These are phyloP conservation scores for Philypnodon macrostomus DNA, from an alignment of 2,797 vertebrate genomes.

Conservation along the genomic window DNA sequence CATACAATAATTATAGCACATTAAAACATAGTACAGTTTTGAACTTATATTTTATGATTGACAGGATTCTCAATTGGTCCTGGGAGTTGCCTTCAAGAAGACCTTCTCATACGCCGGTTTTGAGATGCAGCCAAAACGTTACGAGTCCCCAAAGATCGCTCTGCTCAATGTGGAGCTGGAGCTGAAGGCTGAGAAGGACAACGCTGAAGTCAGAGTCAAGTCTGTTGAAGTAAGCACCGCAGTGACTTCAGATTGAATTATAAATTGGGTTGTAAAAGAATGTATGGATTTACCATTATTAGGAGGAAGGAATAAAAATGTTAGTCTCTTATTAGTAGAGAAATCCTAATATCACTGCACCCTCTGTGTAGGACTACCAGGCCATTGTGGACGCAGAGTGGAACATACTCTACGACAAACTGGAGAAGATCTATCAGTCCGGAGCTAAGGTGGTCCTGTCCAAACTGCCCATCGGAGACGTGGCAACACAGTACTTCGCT, in stretches of 20 bases:
- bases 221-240: constrained; percentile 80
- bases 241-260: no score
- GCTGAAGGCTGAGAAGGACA: constrained; percentile 97
- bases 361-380: constrained; percentile 98
- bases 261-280: no score
- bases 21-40: neutral
- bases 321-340: no score
- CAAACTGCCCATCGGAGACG: constrained; percentile 93
- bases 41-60: neutral
- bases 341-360: neutral
- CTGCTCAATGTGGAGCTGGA: constrained; percentile 95
- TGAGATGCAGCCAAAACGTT: constrained; percentile 97
- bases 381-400: constrained; percentile 97
- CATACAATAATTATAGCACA: neutral
- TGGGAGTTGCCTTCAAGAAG: constrained; percentile 97
- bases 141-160: constrained; percentile 86
- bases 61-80: constrained; percentile 91
- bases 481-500: constrained; percentile 96
- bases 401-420: constrained; percentile 96
- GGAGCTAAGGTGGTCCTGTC: constrained; percentile 93
- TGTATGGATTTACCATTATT: no score
- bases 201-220: constrained; percentile 91
- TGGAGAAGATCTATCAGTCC: constrained; percentile 90
- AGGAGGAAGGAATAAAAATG: no score
- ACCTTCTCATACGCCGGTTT: constrained; percentile 98